Conservation (phyloP, 1,140 invertebrate genomes). For the Hyles vespertilio region DNA sequence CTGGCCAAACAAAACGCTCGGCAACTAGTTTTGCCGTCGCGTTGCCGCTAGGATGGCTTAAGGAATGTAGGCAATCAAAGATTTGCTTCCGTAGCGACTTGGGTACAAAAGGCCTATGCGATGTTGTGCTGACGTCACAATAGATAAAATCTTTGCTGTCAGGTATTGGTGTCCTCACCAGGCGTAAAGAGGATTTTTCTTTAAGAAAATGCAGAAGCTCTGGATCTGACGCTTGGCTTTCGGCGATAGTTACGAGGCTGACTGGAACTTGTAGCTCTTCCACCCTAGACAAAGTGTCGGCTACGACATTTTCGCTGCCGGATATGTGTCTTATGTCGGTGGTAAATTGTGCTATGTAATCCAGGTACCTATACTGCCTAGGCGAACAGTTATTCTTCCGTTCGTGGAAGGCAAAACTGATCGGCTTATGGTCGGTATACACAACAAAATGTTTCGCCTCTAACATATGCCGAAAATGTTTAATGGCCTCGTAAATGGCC, state of each 20-base stretch:
- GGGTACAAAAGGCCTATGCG: neutral
- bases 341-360: conserved; percentile 4
- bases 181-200: neutral
- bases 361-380: conserved; percentile 3
- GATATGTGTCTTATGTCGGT: conserved; percentile 1
- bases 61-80: neutral
- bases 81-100: neutral
- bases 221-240: neutral
- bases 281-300: conserved; percentile 1
- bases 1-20: conserved; percentile 5
- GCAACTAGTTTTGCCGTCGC: neutral
- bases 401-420: no score
- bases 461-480: no score
- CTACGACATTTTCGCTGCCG: conserved; percentile 2
- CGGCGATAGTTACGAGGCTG: neutral
- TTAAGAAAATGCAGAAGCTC: neutral
- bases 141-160: neutral
- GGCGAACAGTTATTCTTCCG: no score
- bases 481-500: no score
- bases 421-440: no score
- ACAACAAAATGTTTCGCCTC: no score
- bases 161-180: neutral
- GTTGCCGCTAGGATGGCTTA: conserved; percentile 2
- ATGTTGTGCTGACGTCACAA: neutral
- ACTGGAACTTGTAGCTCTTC: neutral